A percentile compares a stretch with the other conserved stretches of the same genome.
phyloP scores from a whole-genome alignment of 2,113 vertebrate genomes.

The Mastomys natalensis region DNA sequence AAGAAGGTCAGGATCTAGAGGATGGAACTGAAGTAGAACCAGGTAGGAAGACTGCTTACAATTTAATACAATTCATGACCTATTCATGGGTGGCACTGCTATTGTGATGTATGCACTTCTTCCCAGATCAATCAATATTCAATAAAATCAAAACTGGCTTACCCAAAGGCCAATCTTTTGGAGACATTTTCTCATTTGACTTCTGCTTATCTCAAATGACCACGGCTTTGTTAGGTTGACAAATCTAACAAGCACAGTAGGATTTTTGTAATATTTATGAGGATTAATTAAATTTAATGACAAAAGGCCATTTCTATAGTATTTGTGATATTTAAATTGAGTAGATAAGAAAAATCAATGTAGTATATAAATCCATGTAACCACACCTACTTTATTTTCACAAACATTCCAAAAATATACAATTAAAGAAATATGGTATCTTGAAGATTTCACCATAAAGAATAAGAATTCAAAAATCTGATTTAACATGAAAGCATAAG shows the following conservation, averaged over 20 bases:
- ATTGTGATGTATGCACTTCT: not conserved
- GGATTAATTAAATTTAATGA: not conserved
- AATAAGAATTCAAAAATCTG: not conserved
- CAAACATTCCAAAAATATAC: not conserved
- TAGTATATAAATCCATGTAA: not conserved
- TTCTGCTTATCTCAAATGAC: not conserved
- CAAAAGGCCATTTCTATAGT: not conserved
- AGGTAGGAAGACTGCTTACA: not conserved
- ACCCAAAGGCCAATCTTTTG: not conserved
- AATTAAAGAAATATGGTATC: not conserved
- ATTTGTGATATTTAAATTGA: not conserved
- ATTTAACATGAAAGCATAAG: not conserved
- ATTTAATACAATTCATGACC: not conserved
- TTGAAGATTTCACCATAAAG: not conserved
- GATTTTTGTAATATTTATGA: not conserved
- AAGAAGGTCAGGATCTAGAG: not conserved
- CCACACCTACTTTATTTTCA: not conserved
- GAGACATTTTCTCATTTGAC: not conserved
- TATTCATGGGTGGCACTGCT: not conserved
- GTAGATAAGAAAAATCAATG: not conserved
- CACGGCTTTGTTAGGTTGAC: not conserved
- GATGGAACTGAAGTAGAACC: not conserved
- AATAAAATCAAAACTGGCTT: not conserved
- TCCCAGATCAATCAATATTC: no score
- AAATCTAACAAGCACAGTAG: not conserved